Evolutionary conservation across 1,140 invertebrate genomes (phyloP), one percentile per base, ranked within the genome.

Genomic region (Magallana gigas): DNA sequence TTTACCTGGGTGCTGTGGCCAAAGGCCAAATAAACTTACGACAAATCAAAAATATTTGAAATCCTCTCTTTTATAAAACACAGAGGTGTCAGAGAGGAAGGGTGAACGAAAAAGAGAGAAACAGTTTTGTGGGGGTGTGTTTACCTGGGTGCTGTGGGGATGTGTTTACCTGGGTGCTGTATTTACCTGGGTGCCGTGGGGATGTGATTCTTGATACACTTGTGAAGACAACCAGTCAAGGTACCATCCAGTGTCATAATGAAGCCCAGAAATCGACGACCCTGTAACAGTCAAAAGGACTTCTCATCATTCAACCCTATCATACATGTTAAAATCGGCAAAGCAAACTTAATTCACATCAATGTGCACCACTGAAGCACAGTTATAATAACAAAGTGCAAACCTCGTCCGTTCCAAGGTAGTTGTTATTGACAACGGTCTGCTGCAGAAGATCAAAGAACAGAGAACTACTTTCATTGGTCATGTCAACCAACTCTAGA

Each of bases 151-250:
- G 18, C 6, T 16, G 18, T 76, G 18, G 71, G 18, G 71, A 76
- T 1, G 11, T 3, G 16, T 11, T 5, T 76, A 23, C n/a, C 57
- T 57, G 14, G 93, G 90, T 18, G 86, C 85, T 1, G 11, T 3
- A 0, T 11, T 5, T 76, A 23, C n/a, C 57, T 57, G 14, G 93
- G 90, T 18, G 86, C 85, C 29, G 85, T 85, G 1, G 91, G 90
- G 7, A 94, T 83, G 48, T 92, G 89, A 57, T 90, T 92, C 81
- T 94, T 94, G 76, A 94, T 91, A 18, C 91, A 88, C 16, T 85
- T 87, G 86, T 94, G 93, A 23, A 93, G 64, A 8, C 36, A 81
- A 8, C 89, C 87, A 16, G 91, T 92, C 64, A 94, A 87, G 8
- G 90, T 86, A 5, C 76, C 29, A 80, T 93, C 91, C 68, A 93